phyloP scores from a whole-genome alignment of 2,113 vertebrate genomes.

The Rousettus leschenaultii region DNA sequence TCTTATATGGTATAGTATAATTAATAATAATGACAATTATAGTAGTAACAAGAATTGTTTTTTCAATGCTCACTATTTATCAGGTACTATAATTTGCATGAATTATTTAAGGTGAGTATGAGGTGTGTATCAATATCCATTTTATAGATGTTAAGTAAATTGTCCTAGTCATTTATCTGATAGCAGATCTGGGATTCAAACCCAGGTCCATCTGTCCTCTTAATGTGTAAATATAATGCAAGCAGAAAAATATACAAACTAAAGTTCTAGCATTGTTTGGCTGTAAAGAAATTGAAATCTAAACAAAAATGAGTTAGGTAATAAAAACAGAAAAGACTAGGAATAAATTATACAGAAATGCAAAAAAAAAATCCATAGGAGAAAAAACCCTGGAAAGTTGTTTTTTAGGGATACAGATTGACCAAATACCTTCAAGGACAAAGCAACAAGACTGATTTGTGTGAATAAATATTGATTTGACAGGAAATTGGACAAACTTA shows the following conservation, averaged over 20 bases:
- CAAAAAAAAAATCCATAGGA: background rate
- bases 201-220: background rate
- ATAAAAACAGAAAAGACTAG: background rate
- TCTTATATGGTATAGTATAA: background rate
- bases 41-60: background rate
- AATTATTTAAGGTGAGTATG: background rate
- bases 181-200: background rate
- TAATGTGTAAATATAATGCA: background rate
- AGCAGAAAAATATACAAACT: background rate
- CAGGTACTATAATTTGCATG: constrained; percentile 2
- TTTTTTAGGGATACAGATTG: background rate
- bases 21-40: constrained; percentile 35
- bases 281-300: background rate
- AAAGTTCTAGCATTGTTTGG: background rate
- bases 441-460: constrained; percentile 40
- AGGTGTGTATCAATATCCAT: background rate
- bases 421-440: background rate
- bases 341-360: background rate
- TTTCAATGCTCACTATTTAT: constrained; percentile 33
- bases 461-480: constrained; percentile 48
- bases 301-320: background rate
- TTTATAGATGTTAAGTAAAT: background rate
- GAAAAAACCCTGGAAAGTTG: background rate
- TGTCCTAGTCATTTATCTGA: background rate
- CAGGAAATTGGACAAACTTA: constrained; percentile 33